Evolutionary conservation across 1,140 invertebrate species (phyloP).

Genomic region (Ladona fulva): DNA sequence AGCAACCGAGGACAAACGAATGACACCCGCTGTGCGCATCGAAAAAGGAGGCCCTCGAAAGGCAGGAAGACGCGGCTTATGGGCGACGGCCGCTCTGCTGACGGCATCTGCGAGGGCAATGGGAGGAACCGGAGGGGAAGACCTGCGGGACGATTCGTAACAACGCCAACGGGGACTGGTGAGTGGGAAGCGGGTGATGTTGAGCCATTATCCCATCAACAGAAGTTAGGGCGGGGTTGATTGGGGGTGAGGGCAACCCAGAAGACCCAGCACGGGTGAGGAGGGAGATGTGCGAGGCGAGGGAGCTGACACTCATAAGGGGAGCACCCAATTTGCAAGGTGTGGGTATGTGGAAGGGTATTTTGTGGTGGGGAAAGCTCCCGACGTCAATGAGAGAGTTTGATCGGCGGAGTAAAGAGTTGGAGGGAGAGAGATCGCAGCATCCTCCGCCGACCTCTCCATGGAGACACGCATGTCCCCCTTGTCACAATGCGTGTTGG

Average conservation of each 20-base stretch:
- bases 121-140: background rate
- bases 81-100: background rate
- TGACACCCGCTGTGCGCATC: background rate
- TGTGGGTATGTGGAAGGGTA: background rate
- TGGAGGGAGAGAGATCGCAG: background rate
- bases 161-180: background rate
- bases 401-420: background rate
- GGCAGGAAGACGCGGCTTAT: background rate
- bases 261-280: too few relatives aligned
- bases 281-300: background rate
- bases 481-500: too few relatives aligned
- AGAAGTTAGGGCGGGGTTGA: background rate
- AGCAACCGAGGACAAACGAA: background rate
- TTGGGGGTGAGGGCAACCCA: background rate
- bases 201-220: background rate
- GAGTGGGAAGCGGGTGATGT: slow-evolving; percentile 1
- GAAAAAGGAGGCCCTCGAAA: background rate
- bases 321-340: background rate
- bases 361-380: background rate
- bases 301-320: background rate
- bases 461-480: too few relatives aligned
- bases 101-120: background rate
- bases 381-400: background rate
- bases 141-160: background rate
- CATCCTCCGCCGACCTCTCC: background rate